Base-by-base conservation (phyloP, 1,140 invertebrate species). In the Eueides isabella region DNA sequence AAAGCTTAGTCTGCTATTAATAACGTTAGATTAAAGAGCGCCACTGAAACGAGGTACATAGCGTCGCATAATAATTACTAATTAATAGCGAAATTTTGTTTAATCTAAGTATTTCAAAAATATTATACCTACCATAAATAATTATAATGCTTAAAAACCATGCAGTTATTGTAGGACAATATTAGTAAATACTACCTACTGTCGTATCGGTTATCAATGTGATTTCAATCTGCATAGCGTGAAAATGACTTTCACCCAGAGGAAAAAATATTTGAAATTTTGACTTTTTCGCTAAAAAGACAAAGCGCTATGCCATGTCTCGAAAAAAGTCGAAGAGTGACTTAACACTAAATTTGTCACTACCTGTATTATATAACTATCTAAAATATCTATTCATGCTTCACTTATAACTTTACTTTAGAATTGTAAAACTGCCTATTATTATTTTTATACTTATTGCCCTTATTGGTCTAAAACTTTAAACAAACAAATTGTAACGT, bases 21-120 rank as follows among this genome's bases (percentile, higher is more conserved):
- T 84, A 85, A 78, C 74, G 80, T 79, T 78, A 80, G 80, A 86
- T 87, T 83, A 85, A 79, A 80, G 77, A 76, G 78, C 74, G 73
- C 75, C 69, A 75, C 79, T 74, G 74, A 28, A 74, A 75, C 68
- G 61, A 62, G 69, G 74, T 75, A 70, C 68, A 71, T 75, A 72
- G 71, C 69, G 69, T 75, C 74, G 74, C 70, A 76, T 76, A 76
- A 72, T 76, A 76, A 76, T 76, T 72, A 76, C 69, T 76, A 72
- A 72, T 76, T 76, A 68, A 76, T 76, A 33, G 28, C 28, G 44
- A 76, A 76, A 76, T 72, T 76, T 55, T 62, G 31, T 62, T 61
- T 19, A 67, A 44, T 48, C 48, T 61, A 70, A 63, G 26, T 70
- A 33, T 55, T 41, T 33, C 19, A 62, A 63, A 63, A 63, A 16